Evolutionary conservation across 2,113 vertebrate genomes (phyloP).

Genomic region (Cyanoderma ruficeps): DNA sequence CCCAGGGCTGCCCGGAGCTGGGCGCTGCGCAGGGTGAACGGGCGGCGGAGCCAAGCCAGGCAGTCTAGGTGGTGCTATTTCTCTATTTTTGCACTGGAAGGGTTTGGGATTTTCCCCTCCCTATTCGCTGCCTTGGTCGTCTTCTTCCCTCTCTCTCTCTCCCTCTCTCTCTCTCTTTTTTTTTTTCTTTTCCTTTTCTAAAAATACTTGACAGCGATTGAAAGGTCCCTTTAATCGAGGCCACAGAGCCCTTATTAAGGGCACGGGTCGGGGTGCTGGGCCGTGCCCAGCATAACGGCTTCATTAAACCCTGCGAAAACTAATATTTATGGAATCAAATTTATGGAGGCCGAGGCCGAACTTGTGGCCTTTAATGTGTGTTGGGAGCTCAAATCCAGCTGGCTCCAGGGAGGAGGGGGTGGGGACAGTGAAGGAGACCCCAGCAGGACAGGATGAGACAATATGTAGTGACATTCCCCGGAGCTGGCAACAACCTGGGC

Average conservation of each 20-base stretch:
- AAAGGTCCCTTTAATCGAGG: conserved; percentile 81
- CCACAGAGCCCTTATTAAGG: conserved; percentile 75
- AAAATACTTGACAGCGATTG: conserved; percentile 85
- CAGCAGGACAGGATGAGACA: conserved; percentile 20
- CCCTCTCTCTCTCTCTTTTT: conserved; percentile 5
- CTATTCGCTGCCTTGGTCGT: conserved; percentile 59
- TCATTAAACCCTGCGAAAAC: conserved; percentile 81
- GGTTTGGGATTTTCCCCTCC: conserved; percentile 59
- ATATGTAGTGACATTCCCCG: not conserved
- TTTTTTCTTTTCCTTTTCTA: conserved; percentile 76
- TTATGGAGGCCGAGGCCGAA: conserved; percentile 74
- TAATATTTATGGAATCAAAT: conserved; percentile 83
- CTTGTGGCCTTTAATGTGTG: conserved; percentile 68
- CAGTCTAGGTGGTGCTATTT: conserved; percentile 81
- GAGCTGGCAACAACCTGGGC: not conserved
- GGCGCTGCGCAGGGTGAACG: not conserved
- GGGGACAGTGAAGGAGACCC: conserved; percentile 59
- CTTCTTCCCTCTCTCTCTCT: conserved; percentile 50
- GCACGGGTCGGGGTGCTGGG: conserved; percentile 79
- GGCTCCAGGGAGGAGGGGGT: conserved; percentile 62
- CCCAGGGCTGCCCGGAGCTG: not conserved
- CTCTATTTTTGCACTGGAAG: conserved; percentile 71
- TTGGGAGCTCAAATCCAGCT: conserved; percentile 59
- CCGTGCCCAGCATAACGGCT: conserved; percentile 76
- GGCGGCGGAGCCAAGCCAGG: not conserved